phyloP scores from a whole-genome alignment of 2,888 invertebrate species.

The Blera fallax region DNA sequence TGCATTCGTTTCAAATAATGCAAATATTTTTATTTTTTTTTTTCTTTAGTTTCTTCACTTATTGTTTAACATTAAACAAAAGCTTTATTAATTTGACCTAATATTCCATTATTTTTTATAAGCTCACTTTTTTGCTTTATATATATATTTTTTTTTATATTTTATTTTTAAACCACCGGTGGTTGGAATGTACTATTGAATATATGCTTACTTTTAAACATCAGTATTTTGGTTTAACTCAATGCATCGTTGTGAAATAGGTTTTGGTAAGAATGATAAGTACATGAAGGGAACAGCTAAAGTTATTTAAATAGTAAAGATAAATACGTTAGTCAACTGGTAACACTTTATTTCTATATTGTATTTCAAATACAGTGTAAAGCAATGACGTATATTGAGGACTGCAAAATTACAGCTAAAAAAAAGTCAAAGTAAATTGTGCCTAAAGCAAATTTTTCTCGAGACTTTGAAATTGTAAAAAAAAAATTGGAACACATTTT shows the following conservation, averaged over 20 bases:
- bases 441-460: too few relatives aligned
- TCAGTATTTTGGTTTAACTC: neutral
- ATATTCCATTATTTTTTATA: neutral
- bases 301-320: too few relatives aligned
- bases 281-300: too few relatives aligned
- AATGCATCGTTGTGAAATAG: neutral
- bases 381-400: too few relatives aligned
- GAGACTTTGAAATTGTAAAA: too few relatives aligned
- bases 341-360: too few relatives aligned
- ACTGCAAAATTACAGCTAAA: too few relatives aligned
- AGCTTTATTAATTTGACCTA: neutral
- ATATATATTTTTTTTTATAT: too few relatives aligned
- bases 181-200: conserved; percentile 32
- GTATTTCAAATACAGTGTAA: too few relatives aligned
- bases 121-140: neutral
- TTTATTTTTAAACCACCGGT: conserved; percentile 17
- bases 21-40: conserved; percentile 2
- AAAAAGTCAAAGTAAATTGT: too few relatives aligned
- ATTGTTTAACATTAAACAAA: conserved; percentile 7
- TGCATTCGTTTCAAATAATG: conserved; percentile 43
- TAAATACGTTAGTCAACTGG: neutral
- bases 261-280: neutral
- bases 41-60: neutral
- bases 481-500: too few relatives aligned
- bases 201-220: neutral